Evolutionary conservation across 2,113 vertebrate species (phyloP).

Genomic region (Egretta garzetta): DNA sequence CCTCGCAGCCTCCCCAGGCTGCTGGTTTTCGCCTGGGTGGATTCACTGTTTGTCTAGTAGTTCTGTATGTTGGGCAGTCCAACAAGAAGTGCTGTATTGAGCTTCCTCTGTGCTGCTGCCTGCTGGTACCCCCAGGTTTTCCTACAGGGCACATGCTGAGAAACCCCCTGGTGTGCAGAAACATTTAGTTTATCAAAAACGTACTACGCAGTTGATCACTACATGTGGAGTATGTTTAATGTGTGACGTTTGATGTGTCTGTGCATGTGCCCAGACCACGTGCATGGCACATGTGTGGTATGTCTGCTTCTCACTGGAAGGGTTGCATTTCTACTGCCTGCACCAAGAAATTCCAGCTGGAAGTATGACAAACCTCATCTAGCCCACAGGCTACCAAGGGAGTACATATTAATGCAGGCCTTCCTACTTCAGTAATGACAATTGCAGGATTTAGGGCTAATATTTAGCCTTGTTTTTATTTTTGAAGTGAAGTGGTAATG

Average conservation of each 20-base stretch:
- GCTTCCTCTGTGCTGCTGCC: neutral
- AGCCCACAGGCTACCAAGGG: neutral
- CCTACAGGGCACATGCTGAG: neutral
- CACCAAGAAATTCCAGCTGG: neutral
- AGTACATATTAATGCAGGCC: neutral
- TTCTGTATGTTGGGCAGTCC: neutral
- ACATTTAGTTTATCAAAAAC: neutral
- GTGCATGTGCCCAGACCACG: neutral
- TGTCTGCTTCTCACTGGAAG: neutral
- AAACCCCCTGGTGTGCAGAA: neutral
- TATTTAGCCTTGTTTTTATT: neutral
- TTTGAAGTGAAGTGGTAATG: neutral
- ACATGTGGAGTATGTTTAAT: neutral
- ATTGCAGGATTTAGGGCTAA: neutral
- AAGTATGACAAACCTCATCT: neutral
- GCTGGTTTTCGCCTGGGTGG: neutral
- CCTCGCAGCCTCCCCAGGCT: neutral
- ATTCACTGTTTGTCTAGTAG: neutral
- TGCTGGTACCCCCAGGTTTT: neutral
- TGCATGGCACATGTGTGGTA: rapidly evolving
- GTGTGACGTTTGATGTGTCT: neutral
- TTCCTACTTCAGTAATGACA: neutral
- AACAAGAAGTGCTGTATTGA: neutral
- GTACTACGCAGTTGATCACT: neutral
- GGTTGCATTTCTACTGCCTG: neutral